Base-by-base conservation (phyloP, 2,888 invertebrate species). In the Anorthoa munda region DNA sequence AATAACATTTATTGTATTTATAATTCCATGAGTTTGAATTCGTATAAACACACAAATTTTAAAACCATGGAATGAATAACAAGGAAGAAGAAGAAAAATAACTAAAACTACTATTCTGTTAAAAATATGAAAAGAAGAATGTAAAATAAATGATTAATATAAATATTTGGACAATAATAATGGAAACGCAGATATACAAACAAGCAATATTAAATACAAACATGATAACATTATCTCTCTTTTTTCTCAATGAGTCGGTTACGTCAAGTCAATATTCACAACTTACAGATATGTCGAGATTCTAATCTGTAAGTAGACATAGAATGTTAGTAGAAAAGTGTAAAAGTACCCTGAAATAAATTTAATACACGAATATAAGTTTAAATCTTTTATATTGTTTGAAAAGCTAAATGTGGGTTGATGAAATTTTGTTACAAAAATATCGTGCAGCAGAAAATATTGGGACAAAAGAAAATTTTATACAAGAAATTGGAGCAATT, bases 341-440 rank as follows among this genome's bases (percentile, higher is more conserved):
- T 93, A 94, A 94, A 95, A 94, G 90, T 93, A 94, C 94, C 94
- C 94, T 94, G 93, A 90, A 89, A 91, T 55, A 78, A 87, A 87
- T 79, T 67, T 83, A 82, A 79, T 81, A 81, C 83, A 81, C 81
- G 83, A 88, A 86, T 79, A 67, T 84, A 78, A 81, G 68, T 86
- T 87, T 87, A 89, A 89, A 88, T 87, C 88, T 88, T 86, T 86
- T 59, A 85, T 82, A 85, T 85, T 86, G 84, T 86, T 86, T 75
- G 79, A 79, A 82, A 75, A 71, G 77, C 66, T 46, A 67, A 74
- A 39, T 18, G 17, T 69, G 70, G 51, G 71, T 21, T 23, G 58
- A 53, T 75, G 59, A 66, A 73, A 72, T 64, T 78, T 67, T 64
- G 59, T 68, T 79, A 77, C 61, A 73, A 77, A 82, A 73, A 71